phyloP scores from a whole-genome alignment of 1,140 invertebrate species.

The Vanessa tameamea region DNA sequence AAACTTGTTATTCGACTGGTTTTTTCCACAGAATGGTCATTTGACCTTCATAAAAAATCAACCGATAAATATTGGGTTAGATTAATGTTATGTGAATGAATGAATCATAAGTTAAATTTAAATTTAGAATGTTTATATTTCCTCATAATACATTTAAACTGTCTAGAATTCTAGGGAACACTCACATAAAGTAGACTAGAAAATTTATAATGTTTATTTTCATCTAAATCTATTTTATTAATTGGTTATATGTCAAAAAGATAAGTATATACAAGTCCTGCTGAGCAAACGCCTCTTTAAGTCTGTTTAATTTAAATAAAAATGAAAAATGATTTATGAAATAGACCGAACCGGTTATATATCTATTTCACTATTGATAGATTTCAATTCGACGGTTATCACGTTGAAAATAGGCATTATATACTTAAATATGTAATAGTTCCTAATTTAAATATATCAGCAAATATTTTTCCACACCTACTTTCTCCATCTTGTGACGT shows the following conservation, averaged over 20 bases:
- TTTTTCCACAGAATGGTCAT: background rate
- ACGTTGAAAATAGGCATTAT: too few relatives aligned
- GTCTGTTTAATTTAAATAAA: background rate
- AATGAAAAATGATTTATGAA: too few relatives aligned
- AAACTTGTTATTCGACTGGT: background rate
- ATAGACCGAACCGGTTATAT: too few relatives aligned
- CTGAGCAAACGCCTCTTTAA: background rate
- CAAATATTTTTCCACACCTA: background rate
- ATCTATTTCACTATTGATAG: too few relatives aligned
- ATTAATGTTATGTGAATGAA: background rate
- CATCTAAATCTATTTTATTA: too few relatives aligned
- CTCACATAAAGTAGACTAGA: too few relatives aligned
- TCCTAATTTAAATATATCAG: background rate
- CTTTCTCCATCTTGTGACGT: conserved; percentile 5
- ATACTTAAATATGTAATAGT: too few relatives aligned
- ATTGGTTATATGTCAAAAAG: too few relatives aligned
- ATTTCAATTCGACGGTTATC: too few relatives aligned
- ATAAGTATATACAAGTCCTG: too few relatives aligned
- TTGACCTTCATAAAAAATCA: background rate
- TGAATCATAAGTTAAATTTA: background rate
- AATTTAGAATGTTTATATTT: background rate
- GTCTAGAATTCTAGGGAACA: background rate
- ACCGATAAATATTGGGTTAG: conserved; percentile 2
- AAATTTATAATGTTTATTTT: too few relatives aligned
- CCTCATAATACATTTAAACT: background rate